Base-by-base conservation (phyloP, 2,797 vertebrate genomes). In the Dromococcyx pavoninus region DNA sequence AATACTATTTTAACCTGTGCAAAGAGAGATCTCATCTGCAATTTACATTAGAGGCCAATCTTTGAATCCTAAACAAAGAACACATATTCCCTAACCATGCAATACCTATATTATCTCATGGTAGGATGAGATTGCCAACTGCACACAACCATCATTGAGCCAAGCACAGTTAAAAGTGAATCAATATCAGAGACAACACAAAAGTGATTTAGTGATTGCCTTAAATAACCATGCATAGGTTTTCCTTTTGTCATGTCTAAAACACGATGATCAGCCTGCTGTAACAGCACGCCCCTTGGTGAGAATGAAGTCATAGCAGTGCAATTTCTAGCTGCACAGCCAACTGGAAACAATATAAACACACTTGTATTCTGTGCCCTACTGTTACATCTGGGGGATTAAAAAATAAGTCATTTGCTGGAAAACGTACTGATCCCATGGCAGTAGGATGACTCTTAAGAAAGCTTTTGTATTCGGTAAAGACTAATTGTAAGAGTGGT, bases 321-420 rank as follows among this genome's bases (percentile, higher is more conserved):
- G 13, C 73, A 50, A 51, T 67, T 69, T 85, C 67, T 28, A 76
- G 60, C 64, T 62, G 76, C 73, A 61, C 79, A 84, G 65, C 66
- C 70, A 90, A 13, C 62, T 10, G 15, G 71, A 89, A 85, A 80
- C 76, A 71, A 60, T 21, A 15, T 13, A 22, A 79, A 71, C 4
- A 8, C 2, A 28, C 46, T 51, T 32, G 18, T 51, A 72, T 46
- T 43, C 48, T 70, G 9, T 89, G 79, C 41, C 77, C 78, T 27
- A 5, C 69, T 9, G 7, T 56, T 86, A 82, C 44, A 66, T 13
- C 53, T 7, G 64, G 50, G 37, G 79, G 58, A 82, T 94, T 87
- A 10, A 79, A 93, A 56, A 80, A 30, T 87, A 93, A 94, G 69
- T 91, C 69, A 74, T 80, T 81, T 66, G 74, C 86, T 94, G 78